These are phyloP conservation scores for Aphidius gifuensis DNA, from an alignment of 1,140 invertebrate species.

Conservation along the genomic window DNA sequence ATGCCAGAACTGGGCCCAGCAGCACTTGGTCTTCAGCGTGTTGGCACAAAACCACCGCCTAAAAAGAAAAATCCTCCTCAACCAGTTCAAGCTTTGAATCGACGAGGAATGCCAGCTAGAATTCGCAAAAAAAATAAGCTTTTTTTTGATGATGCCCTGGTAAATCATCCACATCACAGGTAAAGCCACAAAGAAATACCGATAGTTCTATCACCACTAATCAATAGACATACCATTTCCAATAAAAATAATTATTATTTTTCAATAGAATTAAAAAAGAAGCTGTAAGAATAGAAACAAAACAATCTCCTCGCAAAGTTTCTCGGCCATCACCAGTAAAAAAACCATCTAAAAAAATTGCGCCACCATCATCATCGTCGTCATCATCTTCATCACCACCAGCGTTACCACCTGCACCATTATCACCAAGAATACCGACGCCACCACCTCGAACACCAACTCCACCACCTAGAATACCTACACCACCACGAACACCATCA, in stretches of 20 bases:
- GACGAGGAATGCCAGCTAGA: conserved; percentile 82
- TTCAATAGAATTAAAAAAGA: conserved; percentile 50
- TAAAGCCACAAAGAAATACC: conserved; percentile 30
- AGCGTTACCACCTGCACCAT: background rate
- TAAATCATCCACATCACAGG: conserved; percentile 71
- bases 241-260: conserved; percentile 26
- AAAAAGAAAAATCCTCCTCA: conserved; percentile 63
- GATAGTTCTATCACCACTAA: background rate
- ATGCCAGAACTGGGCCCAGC: conserved; percentile 69
- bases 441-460: too few relatives aligned
- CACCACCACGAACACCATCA: conserved; percentile 24
- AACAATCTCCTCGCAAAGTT: conserved; percentile 52
- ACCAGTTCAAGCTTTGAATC: conserved; percentile 73
- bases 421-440: too few relatives aligned
- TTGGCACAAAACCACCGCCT: conserved; percentile 69
- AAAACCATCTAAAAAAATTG: conserved; percentile 42
- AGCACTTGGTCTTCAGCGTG: conserved; percentile 72
- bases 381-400: background rate
- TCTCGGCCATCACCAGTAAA: conserved; percentile 64
- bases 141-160: conserved; percentile 89
- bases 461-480: background rate
- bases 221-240: too few relatives aligned
- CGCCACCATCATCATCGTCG: background rate
- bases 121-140: conserved; percentile 87
- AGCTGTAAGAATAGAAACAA: conserved; percentile 38